phyloP scores from a whole-genome alignment of 2,888 invertebrate species.

The Exocentrus adspersus region DNA sequence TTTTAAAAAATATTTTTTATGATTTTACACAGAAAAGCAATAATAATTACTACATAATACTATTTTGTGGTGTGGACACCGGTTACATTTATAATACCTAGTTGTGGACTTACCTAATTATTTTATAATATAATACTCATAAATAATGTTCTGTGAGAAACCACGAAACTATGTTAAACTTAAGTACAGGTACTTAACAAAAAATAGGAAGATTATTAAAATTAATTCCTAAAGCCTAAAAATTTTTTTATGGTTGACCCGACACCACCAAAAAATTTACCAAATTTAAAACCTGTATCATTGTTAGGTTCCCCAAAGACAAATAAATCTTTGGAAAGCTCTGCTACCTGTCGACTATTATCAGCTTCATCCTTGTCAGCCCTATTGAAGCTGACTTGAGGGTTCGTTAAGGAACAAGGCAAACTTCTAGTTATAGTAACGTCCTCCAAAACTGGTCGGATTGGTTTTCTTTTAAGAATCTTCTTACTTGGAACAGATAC shows the following conservation, averaged over 20 bases:
- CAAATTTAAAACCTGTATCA: conserved; percentile 40
- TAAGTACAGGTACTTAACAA: neutral
- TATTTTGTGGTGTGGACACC: too few species aligned
- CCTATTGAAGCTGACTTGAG: neutral
- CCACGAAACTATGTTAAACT: too few species aligned
- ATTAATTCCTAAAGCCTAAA: conserved; percentile 44
- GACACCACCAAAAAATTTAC: conserved; percentile 46
- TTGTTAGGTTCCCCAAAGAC: conserved; percentile 45
- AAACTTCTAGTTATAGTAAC: neutral
- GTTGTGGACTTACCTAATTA: too few species aligned
- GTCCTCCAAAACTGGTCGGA: conserved; percentile 6
- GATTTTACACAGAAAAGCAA: too few species aligned
- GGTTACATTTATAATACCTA: too few species aligned
- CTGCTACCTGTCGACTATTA: neutral
- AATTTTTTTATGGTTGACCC: conserved; percentile 47
- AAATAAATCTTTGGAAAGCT: conserved; percentile 41
- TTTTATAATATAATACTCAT: too few species aligned
- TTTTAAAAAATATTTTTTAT: too few species aligned
- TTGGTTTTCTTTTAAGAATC: conserved; percentile 18
- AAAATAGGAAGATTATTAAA: too few species aligned
- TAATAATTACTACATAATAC: too few species aligned
- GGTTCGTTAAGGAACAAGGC: neutral
- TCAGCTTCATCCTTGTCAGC: neutral
- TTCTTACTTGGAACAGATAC: neutral
- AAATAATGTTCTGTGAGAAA: too few species aligned